A percentile compares a stretch with the other conserved stretches of the same genome.
Evolutionary conservation across 2,113 vertebrate species (phyloP).

Genomic region (Phrynocephalus versicolor): DNA sequence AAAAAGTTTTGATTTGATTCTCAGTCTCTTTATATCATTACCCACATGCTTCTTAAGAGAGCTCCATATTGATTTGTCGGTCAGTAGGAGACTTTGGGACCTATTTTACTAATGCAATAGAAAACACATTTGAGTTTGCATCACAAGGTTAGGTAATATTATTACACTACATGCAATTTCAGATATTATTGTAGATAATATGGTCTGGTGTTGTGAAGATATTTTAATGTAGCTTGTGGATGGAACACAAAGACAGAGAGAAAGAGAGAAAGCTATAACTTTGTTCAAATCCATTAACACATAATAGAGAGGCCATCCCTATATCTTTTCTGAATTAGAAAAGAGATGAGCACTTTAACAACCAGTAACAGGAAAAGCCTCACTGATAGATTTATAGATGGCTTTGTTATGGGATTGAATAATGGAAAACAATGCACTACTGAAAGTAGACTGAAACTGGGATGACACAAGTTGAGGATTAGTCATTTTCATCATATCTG

Average conservation of each 20-base stretch:
- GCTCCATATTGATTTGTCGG: background rate
- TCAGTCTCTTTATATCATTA: background rate
- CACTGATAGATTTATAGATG: conserved; percentile 31
- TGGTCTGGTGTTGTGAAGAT: conserved; percentile 46
- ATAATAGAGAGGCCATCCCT: background rate
- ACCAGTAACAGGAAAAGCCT: conserved; percentile 31
- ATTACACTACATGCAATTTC: conserved; percentile 33
- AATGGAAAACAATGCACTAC: conserved; percentile 37
- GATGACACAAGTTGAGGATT: background rate
- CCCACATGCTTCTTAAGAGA: background rate
- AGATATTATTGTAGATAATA: conserved; percentile 46
- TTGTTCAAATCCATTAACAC: too few relatives aligned
- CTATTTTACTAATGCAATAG: conserved; percentile 44
- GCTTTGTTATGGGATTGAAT: conserved; percentile 14
- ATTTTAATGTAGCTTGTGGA: conserved; percentile 18
- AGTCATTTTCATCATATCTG: conserved; percentile 11
- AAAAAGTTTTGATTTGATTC: background rate
- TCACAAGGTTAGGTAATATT: conserved; percentile 38
- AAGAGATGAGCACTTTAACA: conserved; percentile 38
- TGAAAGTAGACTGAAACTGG: background rate
- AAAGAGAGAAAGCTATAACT: background rate
- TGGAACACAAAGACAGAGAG: background rate
- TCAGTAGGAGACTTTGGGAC: background rate
- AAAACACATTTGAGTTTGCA: conserved; percentile 45
- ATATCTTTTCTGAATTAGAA: background rate